phyloP scores from a whole-genome alignment of 2,888 invertebrate genomes.

The Cepaea hortensis region DNA sequence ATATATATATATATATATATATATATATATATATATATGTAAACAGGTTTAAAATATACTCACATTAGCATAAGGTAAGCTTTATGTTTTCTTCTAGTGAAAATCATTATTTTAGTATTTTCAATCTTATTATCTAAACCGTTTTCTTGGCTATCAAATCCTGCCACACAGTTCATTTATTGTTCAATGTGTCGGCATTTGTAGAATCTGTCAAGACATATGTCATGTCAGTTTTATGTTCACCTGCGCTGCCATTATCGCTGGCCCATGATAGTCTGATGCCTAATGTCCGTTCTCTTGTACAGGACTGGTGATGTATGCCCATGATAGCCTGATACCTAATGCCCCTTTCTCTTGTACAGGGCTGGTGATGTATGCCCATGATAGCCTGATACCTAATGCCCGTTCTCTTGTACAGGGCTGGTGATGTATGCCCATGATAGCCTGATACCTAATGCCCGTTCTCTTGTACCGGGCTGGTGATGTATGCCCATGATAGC shows the following conservation, averaged over 20 bases:
- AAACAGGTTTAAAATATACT: neutral
- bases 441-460: neutral
- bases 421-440: conserved; percentile 24
- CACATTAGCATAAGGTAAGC: too few species aligned
- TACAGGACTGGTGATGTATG: conserved; percentile 17
- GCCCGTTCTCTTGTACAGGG: neutral
- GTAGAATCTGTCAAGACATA: too few species aligned
- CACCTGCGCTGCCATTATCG: too few species aligned
- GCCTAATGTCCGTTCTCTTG: neutral
- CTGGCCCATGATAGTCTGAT: neutral
- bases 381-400: neutral
- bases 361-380: conserved; percentile 11
- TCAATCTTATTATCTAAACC: too few species aligned
- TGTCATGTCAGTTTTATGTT: too few species aligned
- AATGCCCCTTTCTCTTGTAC: neutral
- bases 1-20: too few species aligned
- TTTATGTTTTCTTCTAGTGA: too few species aligned
- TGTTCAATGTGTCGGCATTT: too few species aligned
- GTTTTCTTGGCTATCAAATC: too few species aligned
- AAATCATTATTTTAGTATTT: too few species aligned
- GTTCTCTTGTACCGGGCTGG: neutral
- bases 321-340: neutral
- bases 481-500: neutral
- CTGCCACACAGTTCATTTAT: too few species aligned
- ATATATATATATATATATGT: neutral